These are phyloP conservation scores for Lasiurus borealis DNA, from an alignment of 2,113 vertebrate species.

Conservation along the genomic window DNA sequence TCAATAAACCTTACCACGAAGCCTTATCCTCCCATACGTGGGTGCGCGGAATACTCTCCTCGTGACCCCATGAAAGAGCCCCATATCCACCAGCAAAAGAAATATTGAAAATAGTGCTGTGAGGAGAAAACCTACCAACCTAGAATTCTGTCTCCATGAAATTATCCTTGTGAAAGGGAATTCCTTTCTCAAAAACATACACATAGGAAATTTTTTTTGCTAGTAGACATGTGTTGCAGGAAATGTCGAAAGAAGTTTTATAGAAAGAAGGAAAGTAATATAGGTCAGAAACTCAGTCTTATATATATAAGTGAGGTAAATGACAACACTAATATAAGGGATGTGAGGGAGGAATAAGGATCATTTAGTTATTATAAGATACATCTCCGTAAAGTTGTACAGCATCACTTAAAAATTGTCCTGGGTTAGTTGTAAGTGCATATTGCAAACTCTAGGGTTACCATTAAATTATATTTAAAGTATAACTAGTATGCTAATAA, in stretches of 20 bases:
- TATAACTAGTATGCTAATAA: neutral
- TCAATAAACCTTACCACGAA: neutral
- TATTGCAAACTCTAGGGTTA: neutral
- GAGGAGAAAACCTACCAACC: neutral
- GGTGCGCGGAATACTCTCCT: neutral
- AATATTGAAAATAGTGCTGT: neutral
- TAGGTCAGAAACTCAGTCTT: neutral
- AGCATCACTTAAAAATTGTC: neutral
- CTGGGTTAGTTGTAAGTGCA: neutral
- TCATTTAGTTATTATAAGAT: neutral
- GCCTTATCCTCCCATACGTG: neutral
- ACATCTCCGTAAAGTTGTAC: neutral
- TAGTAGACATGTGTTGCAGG: neutral
- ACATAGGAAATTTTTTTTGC: neutral
- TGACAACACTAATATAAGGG: neutral
- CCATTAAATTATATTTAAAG: neutral
- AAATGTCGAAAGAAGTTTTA: neutral
- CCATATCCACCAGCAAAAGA: neutral
- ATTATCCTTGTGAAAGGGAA: neutral
- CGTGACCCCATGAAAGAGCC: neutral
- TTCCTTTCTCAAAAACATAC: neutral
- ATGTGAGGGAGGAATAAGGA: neutral
- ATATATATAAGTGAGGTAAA: neutral
- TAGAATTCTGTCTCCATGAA: neutral
- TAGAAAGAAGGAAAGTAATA: constrained; percentile 3